Evolutionary conservation across 2,888 invertebrate species (phyloP).

Genomic region (Microchrysa polita): DNA sequence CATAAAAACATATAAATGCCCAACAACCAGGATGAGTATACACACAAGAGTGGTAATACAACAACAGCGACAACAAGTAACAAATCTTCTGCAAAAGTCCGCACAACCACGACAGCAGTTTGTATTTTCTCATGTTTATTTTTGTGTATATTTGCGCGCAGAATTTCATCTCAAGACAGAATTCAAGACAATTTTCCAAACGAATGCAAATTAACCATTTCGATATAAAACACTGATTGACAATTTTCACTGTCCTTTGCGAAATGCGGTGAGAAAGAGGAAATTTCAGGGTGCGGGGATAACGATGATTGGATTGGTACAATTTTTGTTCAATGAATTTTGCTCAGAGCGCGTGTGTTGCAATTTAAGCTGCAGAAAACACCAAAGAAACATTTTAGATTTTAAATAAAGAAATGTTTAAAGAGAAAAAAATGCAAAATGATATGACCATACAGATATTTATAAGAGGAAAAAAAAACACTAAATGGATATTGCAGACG

Average conservation of each 20-base stretch:
- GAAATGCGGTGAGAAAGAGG: no score
- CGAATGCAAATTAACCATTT: constrained; percentile 50
- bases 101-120: not conserved
- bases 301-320: not conserved
- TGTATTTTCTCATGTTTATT: not conserved
- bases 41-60: not conserved
- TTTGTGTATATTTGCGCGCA: not conserved
- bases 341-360: not conserved
- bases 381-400: no score
- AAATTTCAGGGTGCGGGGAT: not conserved
- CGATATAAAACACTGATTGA: constrained; percentile 48
- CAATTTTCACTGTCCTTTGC: constrained; percentile 46
- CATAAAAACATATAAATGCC: no score
- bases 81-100: not conserved
- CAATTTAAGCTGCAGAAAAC: no score
- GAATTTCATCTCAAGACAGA: constrained; percentile 43
- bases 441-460: not conserved
- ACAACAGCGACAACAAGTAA: not conserved
- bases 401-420: no score
- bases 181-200: constrained; percentile 48
- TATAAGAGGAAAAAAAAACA: not conserved
- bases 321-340: not conserved
- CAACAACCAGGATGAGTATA: not conserved
- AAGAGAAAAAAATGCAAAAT: constrained; percentile 5
- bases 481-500: constrained; percentile 15